A percentile compares a stretch with the other conserved stretches of the same genome.
phyloP scores from a whole-genome alignment of 2,113 vertebrate species.

The Prionailurus viverrinus region DNA sequence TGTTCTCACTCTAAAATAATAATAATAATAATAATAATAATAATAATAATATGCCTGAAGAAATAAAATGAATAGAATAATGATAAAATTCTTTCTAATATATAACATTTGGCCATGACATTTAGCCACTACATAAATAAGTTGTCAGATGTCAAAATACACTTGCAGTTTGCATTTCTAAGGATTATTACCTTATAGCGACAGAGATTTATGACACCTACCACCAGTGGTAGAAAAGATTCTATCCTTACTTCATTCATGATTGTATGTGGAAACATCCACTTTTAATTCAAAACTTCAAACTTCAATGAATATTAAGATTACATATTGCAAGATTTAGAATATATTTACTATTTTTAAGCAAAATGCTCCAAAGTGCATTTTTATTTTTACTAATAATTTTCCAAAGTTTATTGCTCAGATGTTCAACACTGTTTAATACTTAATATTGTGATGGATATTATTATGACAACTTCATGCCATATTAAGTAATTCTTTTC shows the following conservation, averaged over 20 bases:
- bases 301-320: constrained; percentile 18
- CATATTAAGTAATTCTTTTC: background rate
- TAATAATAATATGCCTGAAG: background rate
- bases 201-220: background rate
- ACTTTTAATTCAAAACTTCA: background rate
- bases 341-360: background rate
- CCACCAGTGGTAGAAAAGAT: background rate
- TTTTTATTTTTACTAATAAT: constrained; percentile 32
- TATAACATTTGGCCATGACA: background rate
- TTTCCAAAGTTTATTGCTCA: background rate
- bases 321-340: background rate
- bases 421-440: background rate
- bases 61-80: constrained; percentile 31
- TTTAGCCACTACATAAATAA: background rate
- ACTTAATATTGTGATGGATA: background rate
- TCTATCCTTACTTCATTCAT: background rate
- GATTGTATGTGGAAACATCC: background rate
- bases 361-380: background rate
- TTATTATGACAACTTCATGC: background rate
- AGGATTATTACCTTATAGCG: background rate
- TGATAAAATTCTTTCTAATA: background rate
- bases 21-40: too few species aligned
- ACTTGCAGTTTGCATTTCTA: background rate
- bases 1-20: too few species aligned
- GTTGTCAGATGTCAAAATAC: background rate